These are phyloP conservation scores for Ormyrus labotus DNA, from an alignment of 2,888 invertebrate species.

Conservation along the genomic window DNA sequence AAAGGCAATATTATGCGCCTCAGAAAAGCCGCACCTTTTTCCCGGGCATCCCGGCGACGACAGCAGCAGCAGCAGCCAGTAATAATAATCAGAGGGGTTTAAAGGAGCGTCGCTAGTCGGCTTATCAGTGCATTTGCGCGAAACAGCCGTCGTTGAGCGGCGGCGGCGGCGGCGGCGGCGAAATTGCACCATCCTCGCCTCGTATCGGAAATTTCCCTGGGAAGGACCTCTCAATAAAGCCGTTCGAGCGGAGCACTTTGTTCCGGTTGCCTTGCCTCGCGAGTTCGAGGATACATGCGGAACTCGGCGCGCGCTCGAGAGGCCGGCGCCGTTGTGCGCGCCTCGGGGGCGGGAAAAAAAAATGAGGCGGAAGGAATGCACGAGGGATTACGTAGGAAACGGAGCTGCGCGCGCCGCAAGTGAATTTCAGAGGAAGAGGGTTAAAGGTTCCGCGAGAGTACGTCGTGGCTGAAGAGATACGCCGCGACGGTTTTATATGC, in stretches of 20 bases:
- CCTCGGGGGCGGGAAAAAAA: not conserved
- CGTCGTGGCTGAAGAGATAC: not conserved
- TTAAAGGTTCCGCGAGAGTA: not conserved
- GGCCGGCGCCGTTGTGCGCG: not conserved
- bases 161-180: not conserved
- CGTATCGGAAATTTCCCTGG: slow-evolving; percentile 35
- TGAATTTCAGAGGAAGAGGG: too few species aligned
- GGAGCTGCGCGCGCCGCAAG: not conserved
- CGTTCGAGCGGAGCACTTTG: slow-evolving; percentile 43
- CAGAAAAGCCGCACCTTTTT: too few species aligned
- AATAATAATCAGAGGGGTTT: too few species aligned
- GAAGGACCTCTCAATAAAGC: slow-evolving; percentile 31
- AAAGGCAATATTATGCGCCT: too few species aligned
- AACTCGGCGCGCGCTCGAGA: not conserved
- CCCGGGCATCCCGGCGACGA: too few species aligned
- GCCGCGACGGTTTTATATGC: too few species aligned
- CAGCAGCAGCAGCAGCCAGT: not conserved
- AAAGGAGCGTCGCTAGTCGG: too few species aligned
- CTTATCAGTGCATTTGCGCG: slow-evolving; percentile 43
- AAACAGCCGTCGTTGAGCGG: slow-evolving; percentile 24
- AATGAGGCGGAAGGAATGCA: slow-evolving; percentile 9
- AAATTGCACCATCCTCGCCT: slow-evolving; percentile 12
- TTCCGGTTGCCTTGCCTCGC: slow-evolving; percentile 5
- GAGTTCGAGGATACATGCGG: not conserved
- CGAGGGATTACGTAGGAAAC: not conserved